Evolutionary conservation across 2,797 vertebrate species (phyloP), one percentile per base, ranked within the genome.

Genomic region (Neosilurus hyrtlii): DNA sequence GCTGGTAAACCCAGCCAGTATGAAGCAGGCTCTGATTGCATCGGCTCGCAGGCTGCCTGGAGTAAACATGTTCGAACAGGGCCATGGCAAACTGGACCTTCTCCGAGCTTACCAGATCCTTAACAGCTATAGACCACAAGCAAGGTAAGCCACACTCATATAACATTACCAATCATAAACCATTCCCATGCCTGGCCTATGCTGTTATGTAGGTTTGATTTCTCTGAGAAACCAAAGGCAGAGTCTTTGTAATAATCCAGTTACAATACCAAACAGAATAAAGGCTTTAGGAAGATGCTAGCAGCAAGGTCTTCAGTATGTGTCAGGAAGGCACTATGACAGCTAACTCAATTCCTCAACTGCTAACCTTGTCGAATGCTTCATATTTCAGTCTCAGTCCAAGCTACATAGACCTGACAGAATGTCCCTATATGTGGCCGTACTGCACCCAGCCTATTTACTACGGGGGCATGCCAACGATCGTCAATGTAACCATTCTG

Each of bases 361-460:
- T 9, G 14, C 56, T 43, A 76, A 76, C 22, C 12, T 20, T 81
- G 56, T 86, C 18, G 79, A 37, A 82, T 84, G 57, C 62, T 68
- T 81, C 70, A 57, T 54, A n/a, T 67, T 51, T 3, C 89, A 99
- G 98, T 90, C 92, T 99, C 79, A 99, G 97, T 89, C 98, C 98
- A 37, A 98, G 97, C 93, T 99, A 99, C 91, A 95, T 99, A 43
- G 98, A 99, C 90, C 93, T 99, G 88, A 99, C 98, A 0, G 98
- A 99, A 91, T 96, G 95, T 89, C 98, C 98, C 0, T 99, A 99
- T 93, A 99, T 99, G 98, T 99, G 98, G 98, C 98, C 98, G 18
- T 99, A 99, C 91, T 99, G 98, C 92, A 99, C 98, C 66, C 98
- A 99, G 92, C 98, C 98, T 82, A 98, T 99, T 90, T 99, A 99